A percentile compares a stretch with the other conserved stretches of the same genome.
Conservation (phyloP, 1,140 invertebrate species). For the Drosophila murphyi region DNA sequence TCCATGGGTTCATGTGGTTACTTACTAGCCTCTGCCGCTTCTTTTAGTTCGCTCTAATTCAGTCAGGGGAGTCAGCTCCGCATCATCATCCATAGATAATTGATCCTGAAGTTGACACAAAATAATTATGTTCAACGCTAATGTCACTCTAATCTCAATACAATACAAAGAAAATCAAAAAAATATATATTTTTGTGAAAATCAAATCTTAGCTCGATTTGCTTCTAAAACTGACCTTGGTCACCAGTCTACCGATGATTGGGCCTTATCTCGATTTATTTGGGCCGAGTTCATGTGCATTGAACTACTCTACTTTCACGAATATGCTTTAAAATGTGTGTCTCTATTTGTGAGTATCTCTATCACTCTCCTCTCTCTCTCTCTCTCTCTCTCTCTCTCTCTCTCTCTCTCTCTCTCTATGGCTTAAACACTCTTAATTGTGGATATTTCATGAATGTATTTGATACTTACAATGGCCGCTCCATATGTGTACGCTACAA, state of each 20-base stretch:
- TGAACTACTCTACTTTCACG: slow-evolving; percentile 53
- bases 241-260: slow-evolving; percentile 41
- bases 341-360: too few species aligned
- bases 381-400: slow-evolving; percentile 3
- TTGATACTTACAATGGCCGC: slow-evolving; percentile 77
- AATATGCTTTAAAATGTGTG: slow-evolving; percentile 4
- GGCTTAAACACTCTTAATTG: slow-evolving; percentile 1
- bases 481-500: slow-evolving; percentile 71
- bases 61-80: slow-evolving; percentile 34
- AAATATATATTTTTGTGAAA: background rate
- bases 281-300: slow-evolving; percentile 58
- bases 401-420: slow-evolving; percentile 1
- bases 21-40: slow-evolving; percentile 80
- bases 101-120: slow-evolving; percentile 52
- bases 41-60: slow-evolving; percentile 65
- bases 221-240: slow-evolving; percentile 72
- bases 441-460: slow-evolving; percentile 56
- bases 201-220: slow-evolving; percentile 19
- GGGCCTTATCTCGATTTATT: slow-evolving; percentile 58
- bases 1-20: background rate
- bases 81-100: slow-evolving; percentile 39
- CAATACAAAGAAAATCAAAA: background rate
- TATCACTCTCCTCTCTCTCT: background rate
- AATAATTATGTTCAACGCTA: slow-evolving; percentile 63
- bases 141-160: slow-evolving; percentile 53